Base-by-base conservation (phyloP, 2,888 invertebrate species). In the Stenodera caucasica region DNA sequence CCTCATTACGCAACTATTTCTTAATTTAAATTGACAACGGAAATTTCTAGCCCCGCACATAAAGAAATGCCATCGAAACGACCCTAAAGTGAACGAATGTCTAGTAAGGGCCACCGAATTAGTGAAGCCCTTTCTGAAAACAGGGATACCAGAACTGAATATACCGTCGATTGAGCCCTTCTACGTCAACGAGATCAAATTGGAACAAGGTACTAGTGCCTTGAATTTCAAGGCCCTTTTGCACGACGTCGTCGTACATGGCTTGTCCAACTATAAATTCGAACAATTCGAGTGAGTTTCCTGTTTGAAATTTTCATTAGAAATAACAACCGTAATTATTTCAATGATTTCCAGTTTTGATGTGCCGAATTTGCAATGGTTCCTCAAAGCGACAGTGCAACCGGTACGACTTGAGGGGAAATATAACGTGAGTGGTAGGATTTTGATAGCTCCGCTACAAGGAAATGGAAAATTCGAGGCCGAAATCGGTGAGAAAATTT, bases 71-170 rank as follows among this genome's bases (percentile, higher is more conserved):
- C 69, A 71, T 23, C 67, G 75, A 35, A 67, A 60, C 57, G 77
- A 76, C 58, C 72, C 74, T 12, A 67, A 78, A n/a, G 59, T 78
- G 14, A 71, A 70, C 54, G 66, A 74, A 57, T 79, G 79, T 60
- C 65, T 77, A 26, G 45, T 73, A 12, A 68, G 74, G 6, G 72
- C 75, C 11, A 65, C 75, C 7, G 68, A 75, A 51, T 60, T 62
- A 15, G 60, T 77, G 4, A 66, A 64, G 30, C 75, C 77, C 0
- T 67, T 66, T 58, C 59, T 78, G 15, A 67, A 68, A 37, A 75
- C 72, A 63, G 79, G 78, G 6, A 69, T 78, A 45, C 77, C 77
- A 5, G 76, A 77, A 60, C 64, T 80, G 65, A 70, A 71, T 51
- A 53, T 80, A 3, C 73, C 76, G 4, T 51, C 74, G 8, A 65